Evolutionary conservation across 2,888 invertebrate species (phyloP).

Genomic region (Molanna angustata): DNA sequence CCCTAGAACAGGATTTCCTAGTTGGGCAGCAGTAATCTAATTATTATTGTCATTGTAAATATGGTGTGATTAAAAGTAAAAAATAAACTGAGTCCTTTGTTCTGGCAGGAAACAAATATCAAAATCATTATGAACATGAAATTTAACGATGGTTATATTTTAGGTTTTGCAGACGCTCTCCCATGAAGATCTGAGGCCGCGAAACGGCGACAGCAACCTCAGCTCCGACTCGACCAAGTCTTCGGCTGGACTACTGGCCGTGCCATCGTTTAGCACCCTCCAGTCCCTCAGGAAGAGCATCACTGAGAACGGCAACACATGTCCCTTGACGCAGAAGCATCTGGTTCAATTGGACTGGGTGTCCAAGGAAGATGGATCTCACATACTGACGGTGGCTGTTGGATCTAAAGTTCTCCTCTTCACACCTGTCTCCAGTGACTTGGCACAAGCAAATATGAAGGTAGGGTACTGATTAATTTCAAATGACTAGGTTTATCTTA

Average conservation of each 20-base stretch:
- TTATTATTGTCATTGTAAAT: too few relatives aligned
- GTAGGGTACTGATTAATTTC: too few relatives aligned
- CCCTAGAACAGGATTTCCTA: too few relatives aligned
- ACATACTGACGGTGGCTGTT: conserved; percentile 94
- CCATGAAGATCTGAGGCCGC: conserved; percentile 68
- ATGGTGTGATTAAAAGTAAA: too few relatives aligned
- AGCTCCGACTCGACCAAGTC: conserved; percentile 49
- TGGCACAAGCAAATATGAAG: conserved; percentile 92
- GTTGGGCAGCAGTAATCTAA: too few relatives aligned
- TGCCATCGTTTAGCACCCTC: conserved; percentile 87
- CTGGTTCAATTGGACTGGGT: conserved; percentile 98
- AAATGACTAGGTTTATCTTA: too few relatives aligned
- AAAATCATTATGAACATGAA: too few relatives aligned
- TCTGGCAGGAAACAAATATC: too few relatives aligned
- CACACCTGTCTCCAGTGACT: conserved; percentile 90
- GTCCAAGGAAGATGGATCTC: conserved; percentile 97
- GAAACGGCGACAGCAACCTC: conserved; percentile 55
- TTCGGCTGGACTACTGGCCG: conserved; percentile 69
- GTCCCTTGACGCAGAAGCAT: conserved; percentile 87
- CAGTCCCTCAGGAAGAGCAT: conserved; percentile 85
- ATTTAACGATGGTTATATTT: not conserved
- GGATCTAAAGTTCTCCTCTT: conserved; percentile 91
- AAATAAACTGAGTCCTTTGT: too few relatives aligned
- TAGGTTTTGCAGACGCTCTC: conserved; percentile 75
- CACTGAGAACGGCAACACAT: conserved; percentile 88